Evolutionary conservation across 2,888 invertebrate genomes (phyloP).

Genomic region (Andrena hattorfiana): DNA sequence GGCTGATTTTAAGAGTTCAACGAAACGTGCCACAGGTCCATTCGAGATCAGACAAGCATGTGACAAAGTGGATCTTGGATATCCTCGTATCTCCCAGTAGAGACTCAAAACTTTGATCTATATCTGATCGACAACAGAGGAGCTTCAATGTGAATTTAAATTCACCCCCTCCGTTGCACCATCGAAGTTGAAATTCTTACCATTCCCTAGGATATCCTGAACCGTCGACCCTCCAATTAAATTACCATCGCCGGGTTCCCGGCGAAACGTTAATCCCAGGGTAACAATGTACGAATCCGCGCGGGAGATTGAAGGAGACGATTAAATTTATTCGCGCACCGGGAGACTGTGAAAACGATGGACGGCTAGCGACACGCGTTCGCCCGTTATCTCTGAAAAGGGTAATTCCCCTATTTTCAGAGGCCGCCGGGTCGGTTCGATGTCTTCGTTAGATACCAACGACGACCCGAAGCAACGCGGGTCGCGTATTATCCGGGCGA

Average conservation of each 20-base stretch:
- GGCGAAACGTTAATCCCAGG: slow-evolving; percentile 13
- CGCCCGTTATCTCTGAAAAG: slow-evolving; percentile 13
- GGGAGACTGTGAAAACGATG: slow-evolving; percentile 12
- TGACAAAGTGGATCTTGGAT: neutral
- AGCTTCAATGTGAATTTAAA: too few species aligned
- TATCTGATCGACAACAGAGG: too few species aligned
- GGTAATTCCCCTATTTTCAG: slow-evolving; percentile 47
- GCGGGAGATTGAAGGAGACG: slow-evolving; percentile 3
- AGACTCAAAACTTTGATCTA: too few species aligned
- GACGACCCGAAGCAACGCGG: slow-evolving; percentile 10
- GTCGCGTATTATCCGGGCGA: slow-evolving; percentile 45
- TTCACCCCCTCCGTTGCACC: neutral
- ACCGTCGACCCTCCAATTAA: slow-evolving; percentile 21
- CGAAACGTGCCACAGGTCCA: neutral
- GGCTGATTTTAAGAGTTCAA: neutral
- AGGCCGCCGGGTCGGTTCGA: slow-evolving; percentile 20
- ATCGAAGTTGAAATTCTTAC: slow-evolving; percentile 40
- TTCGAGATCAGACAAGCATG: neutral
- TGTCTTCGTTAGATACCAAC: slow-evolving; percentile 43
- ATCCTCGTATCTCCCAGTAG: too few species aligned
- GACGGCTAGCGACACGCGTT: slow-evolving; percentile 10
- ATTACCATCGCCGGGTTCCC: slow-evolving; percentile 4
- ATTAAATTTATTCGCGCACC: slow-evolving; percentile 37
- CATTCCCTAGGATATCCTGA: slow-evolving; percentile 2
- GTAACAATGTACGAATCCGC: slow-evolving; percentile 20